Conservation (phyloP, 2,797 vertebrate species). For the Mergus octosetaceus region DNA sequence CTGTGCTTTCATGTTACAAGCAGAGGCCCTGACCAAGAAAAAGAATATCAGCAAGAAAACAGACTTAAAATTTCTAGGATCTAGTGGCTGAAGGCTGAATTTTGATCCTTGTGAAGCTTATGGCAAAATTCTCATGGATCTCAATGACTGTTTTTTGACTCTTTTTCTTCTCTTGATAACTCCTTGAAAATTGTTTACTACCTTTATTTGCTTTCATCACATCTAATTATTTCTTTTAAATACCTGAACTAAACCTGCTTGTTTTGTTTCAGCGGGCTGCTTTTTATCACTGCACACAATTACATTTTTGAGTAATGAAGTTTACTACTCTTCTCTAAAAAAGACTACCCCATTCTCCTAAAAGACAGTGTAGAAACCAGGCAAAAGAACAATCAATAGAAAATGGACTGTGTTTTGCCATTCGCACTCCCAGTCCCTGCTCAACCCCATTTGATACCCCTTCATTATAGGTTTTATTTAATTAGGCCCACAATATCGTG, state of each 20-base stretch:
- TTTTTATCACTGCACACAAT: background rate
- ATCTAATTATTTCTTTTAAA: background rate
- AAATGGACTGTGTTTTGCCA: background rate
- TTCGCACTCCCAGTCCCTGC: background rate
- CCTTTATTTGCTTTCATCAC: background rate
- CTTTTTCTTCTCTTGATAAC: background rate
- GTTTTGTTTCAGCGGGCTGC: background rate
- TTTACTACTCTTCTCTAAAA: background rate
- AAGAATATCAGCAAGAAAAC: background rate
- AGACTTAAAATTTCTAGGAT: background rate
- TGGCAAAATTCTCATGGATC: background rate
- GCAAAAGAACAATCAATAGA: background rate
- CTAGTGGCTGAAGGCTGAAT: background rate
- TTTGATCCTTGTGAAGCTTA: background rate
- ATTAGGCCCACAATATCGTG: background rate
- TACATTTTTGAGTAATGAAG: background rate
- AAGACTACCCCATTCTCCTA: background rate
- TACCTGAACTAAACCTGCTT: background rate
- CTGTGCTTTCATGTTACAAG: background rate
- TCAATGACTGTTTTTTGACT: background rate
- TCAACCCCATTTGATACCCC: background rate
- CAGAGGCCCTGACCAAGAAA: background rate
- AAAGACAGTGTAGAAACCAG: background rate
- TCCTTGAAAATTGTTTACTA: background rate
- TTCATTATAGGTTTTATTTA: background rate